Base-by-base conservation (phyloP, 2,888 invertebrate genomes). In the Philereme transversata region DNA sequence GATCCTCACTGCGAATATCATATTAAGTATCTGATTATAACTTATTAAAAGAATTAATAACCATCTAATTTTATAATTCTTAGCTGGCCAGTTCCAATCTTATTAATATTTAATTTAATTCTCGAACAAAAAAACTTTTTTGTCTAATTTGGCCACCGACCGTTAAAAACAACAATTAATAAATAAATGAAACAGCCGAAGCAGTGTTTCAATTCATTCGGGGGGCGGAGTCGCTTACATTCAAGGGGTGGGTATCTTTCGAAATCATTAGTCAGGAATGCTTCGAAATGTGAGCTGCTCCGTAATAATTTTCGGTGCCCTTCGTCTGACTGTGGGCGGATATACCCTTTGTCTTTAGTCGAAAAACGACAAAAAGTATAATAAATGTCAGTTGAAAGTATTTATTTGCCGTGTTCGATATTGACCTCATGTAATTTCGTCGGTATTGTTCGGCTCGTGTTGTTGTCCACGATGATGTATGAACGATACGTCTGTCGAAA, bases 191-290 rank as follows among this genome's bases (percentile, higher is more conserved):
- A 88, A 87, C 84, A 83, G 67, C 70, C 77, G 73, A 70, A 81
- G 76, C 88, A 83, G 88, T 90, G 90, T 91, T 91, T 92, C 91
- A 91, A 90, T 90, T 90, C 90, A 90, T 90, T 89, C 81, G 73
- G 68, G 80, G 86, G 92, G 92, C 91, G 92, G 89, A 72, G 87
- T 83, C 88, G 83, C 78, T 90, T 90, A 91, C 89, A 92, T 92
- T 92, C 90, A 92, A 84, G 90, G 92, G 92, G 92, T 89, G 92
- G 92, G 71, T 90, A 88, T 87, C 78, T 86, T 76, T 90, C 88
- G 76, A 87, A 92, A 91, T 92, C 91, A 92, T 92, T 92, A 92
- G 90, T 81, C 78, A 76, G 87, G 90, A 91, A 91, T 92, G 90
- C 82, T 74, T 84, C 81, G 81, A 81, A 87, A 86, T 82, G 81